phyloP scores from a whole-genome alignment of 2,888 invertebrate genomes.

The Drosophila testacea region DNA sequence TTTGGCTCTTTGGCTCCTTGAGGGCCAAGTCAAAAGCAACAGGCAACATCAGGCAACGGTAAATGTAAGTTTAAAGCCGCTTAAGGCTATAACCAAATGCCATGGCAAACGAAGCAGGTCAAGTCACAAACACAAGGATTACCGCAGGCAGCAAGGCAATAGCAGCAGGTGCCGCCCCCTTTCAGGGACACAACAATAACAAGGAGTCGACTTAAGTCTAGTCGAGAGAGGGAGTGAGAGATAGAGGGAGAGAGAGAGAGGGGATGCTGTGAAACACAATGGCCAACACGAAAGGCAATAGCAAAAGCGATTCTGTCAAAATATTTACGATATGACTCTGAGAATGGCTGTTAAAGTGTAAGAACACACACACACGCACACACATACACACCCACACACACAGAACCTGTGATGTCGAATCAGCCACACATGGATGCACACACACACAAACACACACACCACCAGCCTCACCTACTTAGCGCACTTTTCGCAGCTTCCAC shows the following conservation, averaged over 20 bases:
- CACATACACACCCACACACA: conserved; percentile 4
- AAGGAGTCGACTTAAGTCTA: conserved; percentile 17
- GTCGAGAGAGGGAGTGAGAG: background rate
- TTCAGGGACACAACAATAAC: conserved; percentile 43
- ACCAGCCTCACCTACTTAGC: conserved; percentile 59
- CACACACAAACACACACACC: conserved; percentile 18
- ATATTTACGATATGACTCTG: conserved; percentile 78
- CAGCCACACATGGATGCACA: conserved; percentile 22
- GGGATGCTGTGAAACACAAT: conserved; percentile 61
- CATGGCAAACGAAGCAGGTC: conserved; percentile 77
- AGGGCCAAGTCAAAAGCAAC: conserved; percentile 54
- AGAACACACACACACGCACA: conserved; percentile 45
- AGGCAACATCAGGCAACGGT: conserved; percentile 40
- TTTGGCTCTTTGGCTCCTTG: conserved; percentile 40
- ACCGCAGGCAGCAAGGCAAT: conserved; percentile 44
- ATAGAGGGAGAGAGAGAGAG: conserved; percentile 1
- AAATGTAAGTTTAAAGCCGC: conserved; percentile 74
- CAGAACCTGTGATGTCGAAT: conserved; percentile 55
- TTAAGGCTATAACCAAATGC: conserved; percentile 77
- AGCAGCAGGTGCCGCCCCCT: conserved; percentile 50
- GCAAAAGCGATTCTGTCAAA: conserved; percentile 80
- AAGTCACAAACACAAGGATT: conserved; percentile 77
- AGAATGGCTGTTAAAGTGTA: conserved; percentile 69
- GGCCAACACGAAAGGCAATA: conserved; percentile 66
- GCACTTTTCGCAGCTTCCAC: conserved; percentile 59